These are phyloP conservation scores for Apeira syringaria DNA, from an alignment of 2,888 invertebrate genomes.

Conservation along the genomic window DNA sequence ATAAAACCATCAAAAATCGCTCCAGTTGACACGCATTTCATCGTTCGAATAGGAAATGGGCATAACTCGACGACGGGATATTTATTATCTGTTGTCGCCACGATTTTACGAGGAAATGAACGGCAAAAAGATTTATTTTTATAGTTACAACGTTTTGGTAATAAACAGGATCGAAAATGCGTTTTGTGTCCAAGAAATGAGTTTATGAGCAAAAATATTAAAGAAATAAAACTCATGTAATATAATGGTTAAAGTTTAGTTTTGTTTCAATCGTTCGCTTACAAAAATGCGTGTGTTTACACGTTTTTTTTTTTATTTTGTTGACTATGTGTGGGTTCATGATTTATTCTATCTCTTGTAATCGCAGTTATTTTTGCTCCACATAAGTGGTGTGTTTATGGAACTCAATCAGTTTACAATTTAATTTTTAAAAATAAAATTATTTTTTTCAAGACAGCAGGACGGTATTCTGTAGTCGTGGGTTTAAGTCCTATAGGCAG, in stretches of 20 bases:
- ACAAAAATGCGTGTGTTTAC: too few relatives aligned
- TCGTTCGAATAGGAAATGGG: conserved; percentile 21
- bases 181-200: conserved; percentile 12
- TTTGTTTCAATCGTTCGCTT: too few relatives aligned
- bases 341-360: too few relatives aligned
- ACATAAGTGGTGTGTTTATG: too few relatives aligned
- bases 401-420: too few relatives aligned
- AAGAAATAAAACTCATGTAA: conserved; percentile 1
- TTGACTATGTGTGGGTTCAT: too few relatives aligned
- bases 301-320: too few relatives aligned
- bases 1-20: background rate
- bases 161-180: conserved; percentile 14
- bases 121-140: conserved; percentile 25
- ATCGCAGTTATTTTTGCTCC: too few relatives aligned
- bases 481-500: too few relatives aligned
- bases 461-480: too few relatives aligned
- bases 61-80: conserved; percentile 22
- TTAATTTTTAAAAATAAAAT: too few relatives aligned
- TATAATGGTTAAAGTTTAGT: background rate
- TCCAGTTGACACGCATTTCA: background rate
- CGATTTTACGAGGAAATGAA: conserved; percentile 34
- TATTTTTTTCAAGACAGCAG: too few relatives aligned
- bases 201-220: background rate
- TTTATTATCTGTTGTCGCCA: conserved; percentile 28
- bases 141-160: conserved; percentile 12